Base-by-base conservation (phyloP, 2,113 vertebrate species). In the Piprites chloris region DNA sequence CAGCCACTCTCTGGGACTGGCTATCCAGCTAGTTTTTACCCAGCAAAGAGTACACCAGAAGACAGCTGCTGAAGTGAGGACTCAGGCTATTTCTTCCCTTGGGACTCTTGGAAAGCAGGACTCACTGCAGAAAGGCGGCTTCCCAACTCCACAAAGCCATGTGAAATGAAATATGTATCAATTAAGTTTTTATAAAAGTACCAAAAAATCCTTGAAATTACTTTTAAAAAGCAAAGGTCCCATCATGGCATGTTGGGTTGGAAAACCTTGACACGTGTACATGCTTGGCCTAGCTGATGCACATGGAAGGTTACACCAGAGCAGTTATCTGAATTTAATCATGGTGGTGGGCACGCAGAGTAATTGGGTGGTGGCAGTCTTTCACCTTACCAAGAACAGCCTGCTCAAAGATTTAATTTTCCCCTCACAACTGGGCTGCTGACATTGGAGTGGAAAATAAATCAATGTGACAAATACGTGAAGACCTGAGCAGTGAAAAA, bases 381-480 rank as follows among this genome's bases (percentile, higher is more conserved):
- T 86, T 52, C 0, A 4, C 81, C 68, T 90, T 49, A 87, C 75
- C 79, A 93, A 89, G 63, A 73, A 90, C 52, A 83, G 53, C 41
- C 72, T 92, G 85, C 67, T 93, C 85, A 87, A 96, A 91, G 87
- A 87, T 88, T 81, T 94, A 68, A 87, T 84, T 86, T 85, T 46
- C 75, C 44, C 68, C 62, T 86, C 24, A 28, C 69, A 80, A 87
- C 46, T 63, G 49, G 76, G 42, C 59, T 94, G 63, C 76, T 2
- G 12, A 95, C 73, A 90, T 68, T 78, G 69, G 72, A 88, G 68
- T 47, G 86, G 90, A 90, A 97, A 93, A 94, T 93, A 96, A 95
- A 97, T 94, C 92, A 76, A 80, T 23, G 8, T 56, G 82, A 93
- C 0, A 30, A 93, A 79, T 93, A 68, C 69, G 50, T 52, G 61